Evolutionary conservation across 1,140 invertebrate genomes (phyloP).

Genomic region (Drosophila sechellia): DNA sequence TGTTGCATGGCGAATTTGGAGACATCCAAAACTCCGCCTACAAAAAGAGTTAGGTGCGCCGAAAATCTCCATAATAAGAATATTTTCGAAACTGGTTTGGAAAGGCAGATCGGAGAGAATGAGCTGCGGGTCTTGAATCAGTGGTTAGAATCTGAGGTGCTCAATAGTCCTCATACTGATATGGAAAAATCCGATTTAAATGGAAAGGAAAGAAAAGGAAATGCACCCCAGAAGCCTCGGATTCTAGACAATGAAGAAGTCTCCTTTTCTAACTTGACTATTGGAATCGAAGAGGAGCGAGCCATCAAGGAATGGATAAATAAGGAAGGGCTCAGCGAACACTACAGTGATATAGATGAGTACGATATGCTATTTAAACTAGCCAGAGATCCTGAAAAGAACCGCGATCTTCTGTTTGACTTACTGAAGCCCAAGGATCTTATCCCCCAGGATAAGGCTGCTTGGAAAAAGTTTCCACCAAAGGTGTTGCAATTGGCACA

Average conservation of each 20-base stretch:
- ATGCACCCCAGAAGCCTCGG: not conserved
- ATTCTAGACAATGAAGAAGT: not conserved
- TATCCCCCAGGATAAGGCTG: not conserved
- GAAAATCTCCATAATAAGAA: too few relatives aligned
- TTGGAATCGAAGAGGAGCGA: slow-evolving; percentile 21
- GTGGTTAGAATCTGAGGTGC: too few relatives aligned
- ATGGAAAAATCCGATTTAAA: too few relatives aligned
- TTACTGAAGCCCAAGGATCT: slow-evolving; percentile 9
- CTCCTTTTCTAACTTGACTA: not conserved
- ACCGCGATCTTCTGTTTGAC: not conserved
- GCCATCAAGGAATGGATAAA: slow-evolving; percentile 24
- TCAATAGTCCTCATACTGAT: too few relatives aligned
- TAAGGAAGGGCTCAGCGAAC: slow-evolving; percentile 10
- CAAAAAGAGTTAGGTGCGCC: too few relatives aligned
- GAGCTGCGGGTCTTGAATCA: too few relatives aligned
- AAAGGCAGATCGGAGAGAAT: too few relatives aligned
- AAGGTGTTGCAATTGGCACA: not conserved
- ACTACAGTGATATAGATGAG: slow-evolving; percentile 27
- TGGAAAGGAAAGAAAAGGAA: not conserved
- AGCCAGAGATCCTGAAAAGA: slow-evolving; percentile 12
- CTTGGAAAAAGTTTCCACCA: not conserved
- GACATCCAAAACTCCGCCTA: not conserved
- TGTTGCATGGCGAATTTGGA: slow-evolving; percentile 1
- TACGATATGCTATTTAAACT: slow-evolving; percentile 28
- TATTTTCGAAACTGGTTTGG: too few relatives aligned